Percentiles rank a stretch among this genome's conserved stretches.
These are phyloP conservation scores for Gymnocephalus cernua DNA, from an alignment of 2,113 vertebrate genomes.

Conservation along the genomic window DNA sequence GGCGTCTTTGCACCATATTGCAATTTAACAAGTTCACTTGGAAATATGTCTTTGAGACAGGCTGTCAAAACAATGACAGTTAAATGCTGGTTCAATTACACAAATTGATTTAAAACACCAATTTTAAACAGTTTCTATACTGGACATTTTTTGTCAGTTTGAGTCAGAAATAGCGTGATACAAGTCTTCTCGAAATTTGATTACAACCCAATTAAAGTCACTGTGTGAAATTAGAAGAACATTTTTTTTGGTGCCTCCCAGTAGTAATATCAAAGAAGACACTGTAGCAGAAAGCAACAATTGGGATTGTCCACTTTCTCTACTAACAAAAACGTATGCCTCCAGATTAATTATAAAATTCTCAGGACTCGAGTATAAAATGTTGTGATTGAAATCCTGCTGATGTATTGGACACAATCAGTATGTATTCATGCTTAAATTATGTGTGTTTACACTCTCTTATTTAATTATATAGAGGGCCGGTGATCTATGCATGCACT, in stretches of 20 bases:
- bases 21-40: conserved; percentile 42
- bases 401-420: no score
- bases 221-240: no score
- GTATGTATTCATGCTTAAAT: no score
- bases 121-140: conserved; percentile 23
- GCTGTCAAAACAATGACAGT: not conserved
- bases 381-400: no score
- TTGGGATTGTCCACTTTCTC: not conserved
- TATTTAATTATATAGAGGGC: no score
- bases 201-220: not conserved
- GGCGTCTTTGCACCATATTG: conserved; percentile 29
- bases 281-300: not conserved
- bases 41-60: conserved; percentile 11
- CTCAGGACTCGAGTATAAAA: not conserved
- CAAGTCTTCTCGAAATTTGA: not conserved
- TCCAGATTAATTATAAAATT: not conserved
- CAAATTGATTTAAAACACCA: conserved; percentile 17
- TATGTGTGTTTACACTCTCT: no score
- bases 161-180: not conserved
- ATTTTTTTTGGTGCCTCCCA: not conserved
- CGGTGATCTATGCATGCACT: no score
- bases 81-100: not conserved
- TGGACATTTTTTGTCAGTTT: not conserved
- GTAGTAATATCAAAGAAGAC: not conserved
- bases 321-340: not conserved